phyloP scores from a whole-genome alignment of 2,797 vertebrate genomes.

The Sebastolobus altivelis region DNA sequence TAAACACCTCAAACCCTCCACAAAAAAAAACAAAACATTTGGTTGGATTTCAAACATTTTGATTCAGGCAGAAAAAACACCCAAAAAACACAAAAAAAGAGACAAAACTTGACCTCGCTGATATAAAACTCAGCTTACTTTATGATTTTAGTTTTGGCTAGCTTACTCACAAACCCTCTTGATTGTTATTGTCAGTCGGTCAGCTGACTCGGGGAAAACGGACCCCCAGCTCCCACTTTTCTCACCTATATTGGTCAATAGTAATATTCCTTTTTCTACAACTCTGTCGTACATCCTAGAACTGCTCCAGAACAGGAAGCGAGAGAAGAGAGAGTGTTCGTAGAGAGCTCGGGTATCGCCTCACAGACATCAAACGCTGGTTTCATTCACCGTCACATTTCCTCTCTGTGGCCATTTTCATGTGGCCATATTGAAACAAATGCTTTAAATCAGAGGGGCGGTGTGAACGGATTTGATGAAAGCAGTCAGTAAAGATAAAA shows the following conservation, averaged over 20 bases:
- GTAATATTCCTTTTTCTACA: slow-evolving; percentile 26
- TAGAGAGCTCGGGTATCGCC: slow-evolving; percentile 51
- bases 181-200: slow-evolving; percentile 62
- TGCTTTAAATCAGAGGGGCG: slow-evolving; percentile 46
- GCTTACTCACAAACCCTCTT: slow-evolving; percentile 49
- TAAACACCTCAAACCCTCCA: slow-evolving; percentile 6
- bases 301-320: slow-evolving; percentile 40
- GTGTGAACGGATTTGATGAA: slow-evolving; percentile 2
- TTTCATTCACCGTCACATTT: slow-evolving; percentile 23
- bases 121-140: slow-evolving; percentile 44
- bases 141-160: slow-evolving; percentile 48
- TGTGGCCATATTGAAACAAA: slow-evolving; percentile 29
- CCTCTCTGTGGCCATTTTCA: slow-evolving; percentile 27
- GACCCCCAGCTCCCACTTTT: slow-evolving; percentile 50
- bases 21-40: slow-evolving; percentile 6
- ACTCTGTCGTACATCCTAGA: slow-evolving; percentile 21
- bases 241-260: not conserved
- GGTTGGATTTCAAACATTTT: slow-evolving; percentile 58
- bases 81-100: slow-evolving; percentile 30
- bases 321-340: slow-evolving; percentile 48
- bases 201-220: slow-evolving; percentile 38
- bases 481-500: slow-evolving; percentile 21
- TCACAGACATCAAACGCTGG: slow-evolving; percentile 38
- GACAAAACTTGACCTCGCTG: slow-evolving; percentile 38
- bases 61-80: slow-evolving; percentile 57